Base-by-base conservation (phyloP, 1,140 invertebrate species). In the Bombus superbus region DNA sequence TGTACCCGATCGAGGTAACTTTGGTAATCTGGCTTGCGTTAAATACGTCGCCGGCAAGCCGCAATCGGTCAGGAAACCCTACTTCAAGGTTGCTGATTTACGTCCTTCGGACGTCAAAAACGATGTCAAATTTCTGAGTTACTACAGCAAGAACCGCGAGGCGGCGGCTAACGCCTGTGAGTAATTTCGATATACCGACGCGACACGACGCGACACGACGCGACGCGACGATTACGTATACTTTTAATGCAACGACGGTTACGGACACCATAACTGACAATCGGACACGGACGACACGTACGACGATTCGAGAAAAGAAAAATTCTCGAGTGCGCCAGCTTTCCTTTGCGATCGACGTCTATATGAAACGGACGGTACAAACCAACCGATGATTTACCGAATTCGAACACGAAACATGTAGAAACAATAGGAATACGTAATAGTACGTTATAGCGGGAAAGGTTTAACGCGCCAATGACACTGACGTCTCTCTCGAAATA, bases 21-120 rank as follows among this genome's bases (percentile, higher is more conserved):
- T 91, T 92, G 97, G 97, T 84, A 96, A 97, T 95, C 95, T 98
- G 92, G 96, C 98, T 64, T 97, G 97, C 94, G 96, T 98, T 90
- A 96, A 97, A 91, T 98, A 97, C 94, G 97, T 97, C 92, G 97
- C 97, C 89, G 97, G 97, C 89, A 97, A 96, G 93, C 96, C 96
- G 53, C 97, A 97, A 93, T 96, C 97, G 86, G 96, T 96, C 91
- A 96, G 98, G 92, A 96, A 96, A 83, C 96, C 97, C n/a, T 96
- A 97, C 90, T 96, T 96, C 95, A 96, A 96, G 91, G 96, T 97
- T 90, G 96, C 94, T 95, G 92, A 96, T 94, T 93, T 95, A 87
- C 93, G 92, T 80, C 95, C 95, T 73, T 94, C 95, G 82, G 94
- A 95, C 86, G 95, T 96, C 88, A 96, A 96, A 93, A 97, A 96